Evolutionary conservation across 2,113 vertebrate genomes (phyloP).

Genomic region (Cromileptes altivelis): DNA sequence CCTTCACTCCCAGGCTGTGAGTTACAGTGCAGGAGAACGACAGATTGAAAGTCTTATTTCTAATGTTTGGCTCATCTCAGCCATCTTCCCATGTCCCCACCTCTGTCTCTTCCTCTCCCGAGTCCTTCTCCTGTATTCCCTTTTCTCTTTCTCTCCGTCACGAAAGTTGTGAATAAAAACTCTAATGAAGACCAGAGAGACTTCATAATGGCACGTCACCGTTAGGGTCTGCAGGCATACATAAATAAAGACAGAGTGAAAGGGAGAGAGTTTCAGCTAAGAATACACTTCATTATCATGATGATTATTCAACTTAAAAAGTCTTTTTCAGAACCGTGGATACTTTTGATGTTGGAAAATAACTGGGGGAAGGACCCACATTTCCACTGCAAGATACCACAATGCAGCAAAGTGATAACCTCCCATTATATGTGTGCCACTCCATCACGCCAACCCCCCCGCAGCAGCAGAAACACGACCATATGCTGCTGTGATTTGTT

Average conservation of each 20-base stretch:
- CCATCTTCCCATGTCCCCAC: constrained; percentile 10
- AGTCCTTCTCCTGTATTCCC: constrained; percentile 45
- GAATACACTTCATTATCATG: constrained; percentile 40
- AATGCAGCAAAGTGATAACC: neutral
- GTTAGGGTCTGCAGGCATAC: constrained; percentile 51
- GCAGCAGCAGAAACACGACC: neutral
- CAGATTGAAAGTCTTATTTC: constrained; percentile 29
- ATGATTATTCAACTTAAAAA: constrained; percentile 27
- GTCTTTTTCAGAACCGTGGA: constrained; percentile 3
- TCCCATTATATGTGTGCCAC: too few relatives aligned
- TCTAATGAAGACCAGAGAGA: constrained; percentile 80
- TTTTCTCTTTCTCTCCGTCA: constrained; percentile 10
- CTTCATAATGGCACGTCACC: constrained; percentile 42
- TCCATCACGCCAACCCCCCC: neutral
- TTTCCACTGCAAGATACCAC: neutral
- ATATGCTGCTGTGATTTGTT: constrained; percentile 22
- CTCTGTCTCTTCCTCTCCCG: constrained; percentile 21
- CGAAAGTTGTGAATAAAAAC: constrained; percentile 56
- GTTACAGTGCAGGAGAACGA: neutral
- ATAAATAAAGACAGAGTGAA: constrained; percentile 47
- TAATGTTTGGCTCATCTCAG: constrained; percentile 39
- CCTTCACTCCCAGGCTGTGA: constrained; percentile 4
- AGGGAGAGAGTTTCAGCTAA: constrained; percentile 22
- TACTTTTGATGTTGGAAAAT: constrained; percentile 25
- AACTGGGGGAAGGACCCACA: neutral